A percentile compares a stretch with the other conserved stretches of the same genome.
Conservation (phyloP, 2,113 vertebrate genomes). For the Neofelis nebulosa region DNA sequence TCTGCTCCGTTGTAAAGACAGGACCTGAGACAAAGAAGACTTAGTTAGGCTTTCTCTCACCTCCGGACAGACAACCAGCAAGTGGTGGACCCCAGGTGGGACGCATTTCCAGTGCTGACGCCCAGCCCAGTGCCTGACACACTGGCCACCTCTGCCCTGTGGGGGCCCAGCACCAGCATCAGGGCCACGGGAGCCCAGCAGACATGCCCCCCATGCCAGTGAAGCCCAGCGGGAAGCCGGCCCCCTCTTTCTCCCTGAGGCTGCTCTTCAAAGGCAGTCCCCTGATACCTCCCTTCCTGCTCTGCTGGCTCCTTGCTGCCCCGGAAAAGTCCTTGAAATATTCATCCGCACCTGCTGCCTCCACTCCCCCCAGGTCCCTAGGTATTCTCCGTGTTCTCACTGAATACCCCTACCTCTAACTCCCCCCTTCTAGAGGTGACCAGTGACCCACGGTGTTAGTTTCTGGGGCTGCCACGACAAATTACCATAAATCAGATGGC, state of each 20-base stretch:
- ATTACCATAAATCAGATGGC: not conserved
- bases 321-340: not conserved
- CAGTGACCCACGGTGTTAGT: too few species aligned
- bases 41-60: not conserved
- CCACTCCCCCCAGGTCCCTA: too few species aligned
- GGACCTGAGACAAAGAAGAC: not conserved
- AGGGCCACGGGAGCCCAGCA: not conserved
- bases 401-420: accelerated
- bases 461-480: not conserved
- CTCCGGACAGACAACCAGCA: not conserved
- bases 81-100: accelerated
- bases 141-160: not conserved
- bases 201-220: not conserved
- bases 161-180: not conserved
- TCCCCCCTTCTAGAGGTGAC: not conserved
- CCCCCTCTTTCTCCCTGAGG: not conserved
- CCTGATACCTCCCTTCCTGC: not conserved
- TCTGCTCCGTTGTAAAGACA: not conserved
- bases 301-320: not conserved
- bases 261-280: not conserved
- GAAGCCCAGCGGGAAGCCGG: accelerated
- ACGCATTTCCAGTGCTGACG: accelerated
- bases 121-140: not conserved
- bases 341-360: not conserved
- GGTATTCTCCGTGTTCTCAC: not conserved